A percentile compares a stretch with the other conserved stretches of the same genome.
Evolutionary conservation across 2,113 vertebrate genomes (phyloP).

Genomic region (Cariama cristata): DNA sequence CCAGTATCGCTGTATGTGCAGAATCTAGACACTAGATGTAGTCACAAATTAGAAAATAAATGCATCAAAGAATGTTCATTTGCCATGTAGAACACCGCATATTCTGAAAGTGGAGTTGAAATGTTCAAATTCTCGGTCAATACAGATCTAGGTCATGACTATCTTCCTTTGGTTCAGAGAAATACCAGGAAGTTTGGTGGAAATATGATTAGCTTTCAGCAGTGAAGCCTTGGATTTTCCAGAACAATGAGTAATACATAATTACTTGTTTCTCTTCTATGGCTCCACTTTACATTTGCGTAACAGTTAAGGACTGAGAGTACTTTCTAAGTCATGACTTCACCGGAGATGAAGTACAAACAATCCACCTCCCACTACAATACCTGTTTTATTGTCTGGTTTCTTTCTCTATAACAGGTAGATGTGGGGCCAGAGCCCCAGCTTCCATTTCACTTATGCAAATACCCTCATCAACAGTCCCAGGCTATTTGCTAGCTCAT

Average conservation of each 20-base stretch:
- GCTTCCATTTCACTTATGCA: background rate
- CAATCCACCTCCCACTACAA: background rate
- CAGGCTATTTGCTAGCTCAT: background rate
- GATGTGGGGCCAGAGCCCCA: background rate
- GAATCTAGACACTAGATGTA: background rate
- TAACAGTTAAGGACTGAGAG: background rate
- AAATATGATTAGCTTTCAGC: background rate
- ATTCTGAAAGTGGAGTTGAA: background rate
- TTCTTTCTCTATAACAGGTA: background rate
- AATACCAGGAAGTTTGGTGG: background rate
- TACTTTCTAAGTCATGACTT: slow-evolving; percentile 18
- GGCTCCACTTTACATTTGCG: background rate
- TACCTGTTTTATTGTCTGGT: background rate
- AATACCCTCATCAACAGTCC: background rate
- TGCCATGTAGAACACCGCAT: background rate
- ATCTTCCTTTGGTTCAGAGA: background rate
- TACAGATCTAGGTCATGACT: background rate
- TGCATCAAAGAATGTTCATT: background rate
- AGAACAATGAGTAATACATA: slow-evolving; percentile 30
- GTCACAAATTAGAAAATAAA: background rate
- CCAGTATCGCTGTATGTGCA: background rate
- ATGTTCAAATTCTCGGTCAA: background rate
- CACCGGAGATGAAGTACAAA: background rate
- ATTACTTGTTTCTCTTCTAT: background rate
- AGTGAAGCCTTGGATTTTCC: slow-evolving; percentile 18